phyloP scores from a whole-genome alignment of 2,113 vertebrate genomes.

The Melospiza georgiana region DNA sequence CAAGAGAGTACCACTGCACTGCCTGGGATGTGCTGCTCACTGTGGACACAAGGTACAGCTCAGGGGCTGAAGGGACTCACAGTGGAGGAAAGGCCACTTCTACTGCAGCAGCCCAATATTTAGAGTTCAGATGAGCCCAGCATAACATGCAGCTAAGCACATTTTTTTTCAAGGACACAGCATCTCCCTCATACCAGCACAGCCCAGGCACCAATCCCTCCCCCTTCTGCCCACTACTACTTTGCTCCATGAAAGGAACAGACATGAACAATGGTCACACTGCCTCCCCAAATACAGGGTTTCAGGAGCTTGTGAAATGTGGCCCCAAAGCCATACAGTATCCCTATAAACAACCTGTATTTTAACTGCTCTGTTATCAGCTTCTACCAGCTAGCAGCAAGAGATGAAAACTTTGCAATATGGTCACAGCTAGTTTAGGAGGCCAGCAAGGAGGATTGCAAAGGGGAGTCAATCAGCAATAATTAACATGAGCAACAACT shows the following conservation, averaged over 20 bases:
- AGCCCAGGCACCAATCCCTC: neutral
- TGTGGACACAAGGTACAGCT: neutral
- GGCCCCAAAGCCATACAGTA: fast-evolving
- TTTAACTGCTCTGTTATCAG: neutral
- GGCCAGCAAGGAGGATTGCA: neutral
- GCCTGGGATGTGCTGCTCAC: neutral
- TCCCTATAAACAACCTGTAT: neutral
- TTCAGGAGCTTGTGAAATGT: neutral
- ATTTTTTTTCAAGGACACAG: neutral
- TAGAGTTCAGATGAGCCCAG: neutral
- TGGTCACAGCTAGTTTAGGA: neutral
- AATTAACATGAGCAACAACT: neutral
- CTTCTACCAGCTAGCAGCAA: neutral
- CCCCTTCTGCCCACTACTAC: neutral
- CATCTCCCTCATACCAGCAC: neutral
- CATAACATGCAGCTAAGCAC: neutral
- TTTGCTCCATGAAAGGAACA: neutral
- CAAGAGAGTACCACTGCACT: neutral
- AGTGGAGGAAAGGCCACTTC: neutral
- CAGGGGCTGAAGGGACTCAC: neutral
- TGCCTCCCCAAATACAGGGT: neutral
- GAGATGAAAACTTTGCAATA: neutral
- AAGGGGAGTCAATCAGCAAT: neutral
- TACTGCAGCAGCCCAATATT: neutral
- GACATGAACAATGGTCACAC: fast-evolving